Conservation (phyloP, 2,888 invertebrate genomes). For the Glyphotaelius pellucidus region DNA sequence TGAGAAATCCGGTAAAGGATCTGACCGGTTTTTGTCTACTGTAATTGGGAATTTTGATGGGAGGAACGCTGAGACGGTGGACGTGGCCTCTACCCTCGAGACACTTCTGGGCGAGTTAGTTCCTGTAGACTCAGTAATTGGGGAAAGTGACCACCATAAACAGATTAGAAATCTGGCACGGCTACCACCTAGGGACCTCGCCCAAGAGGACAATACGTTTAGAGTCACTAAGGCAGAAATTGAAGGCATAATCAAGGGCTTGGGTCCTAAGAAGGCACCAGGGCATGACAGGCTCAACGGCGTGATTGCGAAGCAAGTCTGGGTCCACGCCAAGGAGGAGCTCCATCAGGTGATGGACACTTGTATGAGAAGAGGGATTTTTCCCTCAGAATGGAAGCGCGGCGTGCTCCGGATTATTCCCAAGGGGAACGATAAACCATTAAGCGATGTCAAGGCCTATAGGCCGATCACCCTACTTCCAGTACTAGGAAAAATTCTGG, state of each 20-base stretch:
- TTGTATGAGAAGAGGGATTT: not conserved
- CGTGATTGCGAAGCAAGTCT: constrained; percentile 27
- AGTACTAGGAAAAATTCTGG: constrained; percentile 61
- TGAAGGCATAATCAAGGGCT: not conserved
- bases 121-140: too few relatives aligned
- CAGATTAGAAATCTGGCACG: too few relatives aligned
- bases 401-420: constrained; percentile 57
- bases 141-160: too few relatives aligned
- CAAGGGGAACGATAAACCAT: constrained; percentile 65
- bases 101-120: too few relatives aligned
- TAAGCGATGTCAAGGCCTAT: constrained; percentile 65
- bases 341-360: not conserved
- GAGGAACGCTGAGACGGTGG: too few relatives aligned
- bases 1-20: too few relatives aligned
- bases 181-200: too few relatives aligned
- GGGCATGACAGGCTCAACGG: constrained; percentile 26
- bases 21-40: too few relatives aligned
- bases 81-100: too few relatives aligned
- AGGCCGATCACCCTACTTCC: constrained; percentile 66
- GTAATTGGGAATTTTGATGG: too few relatives aligned
- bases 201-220: too few relatives aligned
- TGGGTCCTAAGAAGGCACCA: constrained; percentile 35
- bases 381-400: constrained; percentile 38
- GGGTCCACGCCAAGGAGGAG: not conserved
- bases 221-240: constrained; percentile 3